Base-by-base conservation (phyloP, 2,113 vertebrate species). In the Oxyruncus cristatus region DNA sequence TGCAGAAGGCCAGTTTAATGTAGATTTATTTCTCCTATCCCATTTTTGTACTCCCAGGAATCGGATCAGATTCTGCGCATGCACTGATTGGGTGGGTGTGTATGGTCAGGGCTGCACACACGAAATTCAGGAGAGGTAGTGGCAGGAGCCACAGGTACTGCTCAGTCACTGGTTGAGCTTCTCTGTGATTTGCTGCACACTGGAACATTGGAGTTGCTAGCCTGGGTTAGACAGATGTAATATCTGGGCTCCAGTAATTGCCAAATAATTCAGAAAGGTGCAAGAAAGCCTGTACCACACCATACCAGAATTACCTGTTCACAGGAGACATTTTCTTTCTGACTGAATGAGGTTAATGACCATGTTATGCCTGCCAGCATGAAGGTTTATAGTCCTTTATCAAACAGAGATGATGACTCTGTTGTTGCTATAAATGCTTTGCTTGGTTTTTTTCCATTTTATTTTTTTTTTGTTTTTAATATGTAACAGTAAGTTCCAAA, bases 291-390 rank as follows among this genome's bases (percentile, higher is more conserved):
- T 75, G 24, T 79, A 84, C 24, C 30, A 39, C 21, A 72, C 73
- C 2, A 1, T 46, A 83, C 52, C 22, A 26, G 68, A 94, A 91
- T 84, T 88, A 87, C 76, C 53, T 85, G n/a, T 65, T 93, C n/a
- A 12, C 13, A 39, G 70, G 39, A 94, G 65, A 66, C 62, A 39
- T 94, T 91, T 93, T 81, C 56, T 72, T 93, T 86, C 80, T 96
- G 90, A 89, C 83, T 93, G 95, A 96, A 91, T 88, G 91, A 91
- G 72, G 93, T 93, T 96, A 95, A 95, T 92, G 95, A 84, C 93
- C 63, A 61, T 72, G 73, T 86, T 93, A 84, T 49, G 39, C 65
- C 70, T 94, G 72, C 59, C 65, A 95, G 61, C 55, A 35, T 65
- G 39, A 92, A 76, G 41, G 65, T 81, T 85, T 95, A 68, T 53